Evolutionary conservation across 2,888 invertebrate species (phyloP).

Genomic region (Podotricha telesiphe): DNA sequence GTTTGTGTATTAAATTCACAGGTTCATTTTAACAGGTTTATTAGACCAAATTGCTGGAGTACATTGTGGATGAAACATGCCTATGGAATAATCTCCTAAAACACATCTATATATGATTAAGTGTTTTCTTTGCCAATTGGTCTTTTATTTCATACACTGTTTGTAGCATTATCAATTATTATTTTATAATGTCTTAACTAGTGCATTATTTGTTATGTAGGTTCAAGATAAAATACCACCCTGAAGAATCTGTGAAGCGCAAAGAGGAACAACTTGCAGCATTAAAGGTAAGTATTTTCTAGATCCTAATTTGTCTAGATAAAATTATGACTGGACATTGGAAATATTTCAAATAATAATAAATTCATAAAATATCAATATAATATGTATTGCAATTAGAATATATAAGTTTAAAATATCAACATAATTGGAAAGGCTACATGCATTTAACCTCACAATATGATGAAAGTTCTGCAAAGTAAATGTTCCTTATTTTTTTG

Average conservation of each 20-base stretch:
- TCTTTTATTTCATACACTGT: slow-evolving; percentile 33
- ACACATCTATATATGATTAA: neutral
- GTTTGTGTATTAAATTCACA: slow-evolving; percentile 54
- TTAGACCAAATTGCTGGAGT: slow-evolving; percentile 46
- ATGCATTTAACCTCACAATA: too few species aligned
- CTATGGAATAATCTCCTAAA: neutral
- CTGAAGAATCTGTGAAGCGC: slow-evolving; percentile 95
- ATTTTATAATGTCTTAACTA: slow-evolving; percentile 1
- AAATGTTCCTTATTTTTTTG: neutral
- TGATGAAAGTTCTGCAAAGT: neutral
- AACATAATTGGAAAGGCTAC: too few species aligned
- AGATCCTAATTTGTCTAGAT: neutral
- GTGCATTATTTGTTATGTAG: slow-evolving; percentile 79
- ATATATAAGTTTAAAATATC: too few species aligned
- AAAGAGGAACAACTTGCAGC: slow-evolving; percentile 93
- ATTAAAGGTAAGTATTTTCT: slow-evolving; percentile 85
- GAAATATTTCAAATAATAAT: too few species aligned
- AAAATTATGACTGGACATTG: too few species aligned
- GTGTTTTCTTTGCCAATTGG: slow-evolving; percentile 41
- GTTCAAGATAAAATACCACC: slow-evolving; percentile 99
- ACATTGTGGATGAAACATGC: slow-evolving; percentile 2
- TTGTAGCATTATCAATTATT: slow-evolving; percentile 5
- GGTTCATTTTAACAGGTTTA: slow-evolving; percentile 42
- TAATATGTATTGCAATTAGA: too few species aligned
- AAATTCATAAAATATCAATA: too few species aligned